Base-by-base conservation (phyloP, 2,113 vertebrate species). In the Camelus bactrianus region DNA sequence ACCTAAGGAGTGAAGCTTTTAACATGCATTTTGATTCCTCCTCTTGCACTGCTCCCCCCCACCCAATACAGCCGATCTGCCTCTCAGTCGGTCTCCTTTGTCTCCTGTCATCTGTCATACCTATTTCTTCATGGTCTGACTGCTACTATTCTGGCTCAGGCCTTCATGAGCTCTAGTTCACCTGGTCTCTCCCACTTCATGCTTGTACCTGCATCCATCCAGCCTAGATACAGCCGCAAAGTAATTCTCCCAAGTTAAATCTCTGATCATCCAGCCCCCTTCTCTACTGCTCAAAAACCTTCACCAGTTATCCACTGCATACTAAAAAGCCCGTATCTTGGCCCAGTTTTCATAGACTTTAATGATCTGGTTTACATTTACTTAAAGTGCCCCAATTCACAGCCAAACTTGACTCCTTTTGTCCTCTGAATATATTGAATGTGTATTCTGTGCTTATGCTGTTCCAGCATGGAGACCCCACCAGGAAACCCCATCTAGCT, bases 361-460 rank as follows among this genome's bases (percentile, higher is more conserved):
- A 9, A 26, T 8, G 56, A 58, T 24, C 32, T 12, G 52, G 20
- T 56, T 93, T n/a, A 56, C 60, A 50, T 22, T 12, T 35, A 30
- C 46, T 26, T 86, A 2, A 48, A 70, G 19, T 1, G 42, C 0
- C 15, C 35, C 8, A 52, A 69, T 48, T 46, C 35, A n/a, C 48
- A 77, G 60, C 17, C 30, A 75, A 14, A 35, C 38, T 7, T 6
- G 28, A 30, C 32, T 17, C 6, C 26, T 46, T 7, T 2, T 30
- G 26, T 20, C 54, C 52, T 24, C 22, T 15, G 30, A 73, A 8
- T 2, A 6, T 8, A 22, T 2, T 24, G 4, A n/a, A 3, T 4
- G 1, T 12, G 14, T 19, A 8, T 12, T 10, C 26, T 10, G 2
- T 4, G 16, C 14, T 20, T 30, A 4, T 0, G 6, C 8, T 24